Conservation (phyloP, 1,140 invertebrate genomes). For the Aphaenogaster floridana region DNA sequence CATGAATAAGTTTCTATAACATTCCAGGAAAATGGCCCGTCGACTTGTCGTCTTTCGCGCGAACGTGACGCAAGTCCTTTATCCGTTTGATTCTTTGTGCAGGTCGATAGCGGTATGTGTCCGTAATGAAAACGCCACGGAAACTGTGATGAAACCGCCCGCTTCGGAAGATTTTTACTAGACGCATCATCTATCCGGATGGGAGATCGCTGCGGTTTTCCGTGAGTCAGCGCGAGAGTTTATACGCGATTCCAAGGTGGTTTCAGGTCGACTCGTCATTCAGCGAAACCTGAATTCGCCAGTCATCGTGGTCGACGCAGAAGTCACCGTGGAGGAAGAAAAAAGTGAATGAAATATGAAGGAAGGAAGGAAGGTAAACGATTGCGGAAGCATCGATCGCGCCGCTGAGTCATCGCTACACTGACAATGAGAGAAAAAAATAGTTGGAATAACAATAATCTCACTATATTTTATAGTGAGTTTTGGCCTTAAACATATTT, state of each 20-base stretch:
- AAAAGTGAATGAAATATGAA: constrained; percentile 55
- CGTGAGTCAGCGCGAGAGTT: constrained; percentile 40
- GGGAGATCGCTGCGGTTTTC: constrained; percentile 35
- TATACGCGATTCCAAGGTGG: constrained; percentile 30
- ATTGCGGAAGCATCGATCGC: constrained; percentile 49
- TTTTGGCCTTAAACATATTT: no score
- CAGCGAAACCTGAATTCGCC: constrained; percentile 37
- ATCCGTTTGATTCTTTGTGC: neutral
- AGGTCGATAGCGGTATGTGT: neutral
- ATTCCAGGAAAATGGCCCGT: neutral
- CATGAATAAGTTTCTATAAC: neutral
- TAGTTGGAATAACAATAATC: no score
- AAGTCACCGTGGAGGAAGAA: constrained; percentile 1
- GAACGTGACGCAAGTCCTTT: neutral
- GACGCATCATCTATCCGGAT: constrained; percentile 49
- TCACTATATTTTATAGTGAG: no score
- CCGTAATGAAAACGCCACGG: constrained; percentile 5
- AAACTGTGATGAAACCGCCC: constrained; percentile 23
- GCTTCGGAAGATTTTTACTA: constrained; percentile 26
- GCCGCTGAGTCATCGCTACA: constrained; percentile 33
- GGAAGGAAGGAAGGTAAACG: constrained; percentile 41
- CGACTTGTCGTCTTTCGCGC: neutral
- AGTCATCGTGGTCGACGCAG: constrained; percentile 36
- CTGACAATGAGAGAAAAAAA: no score
- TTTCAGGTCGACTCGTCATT: constrained; percentile 24